Percentiles rank a stretch among this genome's conserved stretches.
Evolutionary conservation across 2,113 vertebrate species (phyloP).

Genomic region (Macaca mulatta): DNA sequence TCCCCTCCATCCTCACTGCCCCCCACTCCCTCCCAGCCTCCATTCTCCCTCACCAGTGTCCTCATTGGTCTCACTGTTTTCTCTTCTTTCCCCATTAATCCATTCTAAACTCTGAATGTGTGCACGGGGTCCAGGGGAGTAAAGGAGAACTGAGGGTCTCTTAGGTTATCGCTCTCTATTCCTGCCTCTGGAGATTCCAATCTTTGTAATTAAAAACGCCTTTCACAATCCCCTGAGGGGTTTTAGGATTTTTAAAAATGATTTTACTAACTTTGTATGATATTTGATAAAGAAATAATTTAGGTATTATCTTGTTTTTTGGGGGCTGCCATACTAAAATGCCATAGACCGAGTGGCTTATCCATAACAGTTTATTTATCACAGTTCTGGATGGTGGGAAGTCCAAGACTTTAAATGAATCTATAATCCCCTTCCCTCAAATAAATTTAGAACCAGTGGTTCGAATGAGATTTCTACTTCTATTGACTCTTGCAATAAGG

Average conservation of each 20-base stretch:
- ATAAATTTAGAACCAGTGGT: background rate
- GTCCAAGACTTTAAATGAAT: background rate
- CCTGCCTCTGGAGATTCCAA: background rate
- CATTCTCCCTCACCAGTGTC: too few species aligned
- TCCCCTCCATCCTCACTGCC: too few species aligned
- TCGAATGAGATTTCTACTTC: background rate
- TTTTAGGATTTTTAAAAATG: background rate
- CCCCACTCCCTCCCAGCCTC: background rate
- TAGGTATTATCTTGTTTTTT: background rate
- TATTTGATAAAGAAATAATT: background rate
- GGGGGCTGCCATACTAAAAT: background rate
- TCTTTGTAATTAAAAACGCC: background rate
- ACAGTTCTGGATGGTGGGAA: too few species aligned
- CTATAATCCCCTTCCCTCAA: background rate
- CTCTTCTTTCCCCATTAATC: background rate
- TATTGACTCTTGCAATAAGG: background rate
- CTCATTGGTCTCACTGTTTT: background rate
- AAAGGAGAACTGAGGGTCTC: background rate
- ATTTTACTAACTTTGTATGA: background rate
- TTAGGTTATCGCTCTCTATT: rapidly evolving
- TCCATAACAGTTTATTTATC: background rate
- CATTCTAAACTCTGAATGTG: background rate
- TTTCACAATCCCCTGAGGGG: too few species aligned
- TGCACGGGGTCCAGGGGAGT: rapidly evolving
- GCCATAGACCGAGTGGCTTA: background rate